These are phyloP conservation scores for Drosophila nigricruria DNA, from an alignment of 2,888 invertebrate genomes.

Conservation along the genomic window DNA sequence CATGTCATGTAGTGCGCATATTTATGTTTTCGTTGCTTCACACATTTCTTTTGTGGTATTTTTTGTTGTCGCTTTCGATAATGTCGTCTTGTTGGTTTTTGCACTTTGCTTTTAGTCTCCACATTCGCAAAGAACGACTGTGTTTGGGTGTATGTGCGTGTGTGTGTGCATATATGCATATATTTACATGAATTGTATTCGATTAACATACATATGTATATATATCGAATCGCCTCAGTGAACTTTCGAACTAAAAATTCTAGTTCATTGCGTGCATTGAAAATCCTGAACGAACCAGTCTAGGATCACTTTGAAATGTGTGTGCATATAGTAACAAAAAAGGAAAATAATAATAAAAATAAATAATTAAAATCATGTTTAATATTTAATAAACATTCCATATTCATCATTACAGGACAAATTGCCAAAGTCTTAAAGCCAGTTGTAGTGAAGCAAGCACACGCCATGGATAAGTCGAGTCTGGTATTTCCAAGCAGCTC, in stretches of 20 bases:
- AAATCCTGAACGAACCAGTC: background rate
- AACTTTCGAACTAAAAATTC: constrained; percentile 23
- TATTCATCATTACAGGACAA: constrained; percentile 83
- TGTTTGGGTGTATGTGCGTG: background rate
- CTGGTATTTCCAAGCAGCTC: constrained; percentile 60
- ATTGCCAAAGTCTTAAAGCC: constrained; percentile 83
- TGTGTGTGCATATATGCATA: background rate
- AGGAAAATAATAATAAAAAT: too few species aligned
- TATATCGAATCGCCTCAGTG: constrained; percentile 8
- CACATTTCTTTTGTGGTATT: constrained; percentile 10
- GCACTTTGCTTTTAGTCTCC: constrained; percentile 51
- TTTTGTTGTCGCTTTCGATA: constrained; percentile 25
- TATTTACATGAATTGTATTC: constrained; percentile 6
- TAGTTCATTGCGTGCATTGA: background rate
- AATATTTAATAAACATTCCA: too few species aligned
- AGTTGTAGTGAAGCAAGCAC: constrained; percentile 80
- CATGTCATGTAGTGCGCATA: constrained; percentile 32
- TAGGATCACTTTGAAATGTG: background rate
- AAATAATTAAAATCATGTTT: too few species aligned
- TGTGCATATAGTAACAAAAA: too few species aligned
- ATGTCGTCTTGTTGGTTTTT: constrained; percentile 31
- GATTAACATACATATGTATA: constrained; percentile 14
- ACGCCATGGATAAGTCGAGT: constrained; percentile 61
- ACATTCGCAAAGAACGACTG: constrained; percentile 22
- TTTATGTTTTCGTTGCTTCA: constrained; percentile 31